phyloP scores from a whole-genome alignment of 2,113 vertebrate genomes.

The Hiodon alosoides region DNA sequence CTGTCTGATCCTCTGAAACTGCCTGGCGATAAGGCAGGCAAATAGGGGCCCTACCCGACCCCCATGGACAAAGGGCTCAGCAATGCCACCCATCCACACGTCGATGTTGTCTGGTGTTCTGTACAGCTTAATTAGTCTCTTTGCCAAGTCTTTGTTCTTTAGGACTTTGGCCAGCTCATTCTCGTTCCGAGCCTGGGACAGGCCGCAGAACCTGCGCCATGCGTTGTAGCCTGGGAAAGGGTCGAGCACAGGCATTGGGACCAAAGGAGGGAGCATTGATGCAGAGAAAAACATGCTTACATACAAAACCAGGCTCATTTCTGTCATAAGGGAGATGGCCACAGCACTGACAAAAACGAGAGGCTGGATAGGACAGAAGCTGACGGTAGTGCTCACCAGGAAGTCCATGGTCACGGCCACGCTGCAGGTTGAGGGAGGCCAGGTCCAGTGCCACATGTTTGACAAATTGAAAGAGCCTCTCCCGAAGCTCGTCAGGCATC shows the following conservation, averaged over 20 bases:
- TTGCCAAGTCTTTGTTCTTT: constrained; percentile 48
- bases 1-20: constrained; percentile 48
- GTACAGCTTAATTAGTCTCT: constrained; percentile 45
- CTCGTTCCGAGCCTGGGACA: constrained; percentile 42
- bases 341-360: too few species aligned
- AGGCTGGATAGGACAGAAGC: background rate
- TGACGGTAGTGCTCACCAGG: constrained; percentile 53
- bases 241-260: background rate
- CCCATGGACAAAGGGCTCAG: constrained; percentile 51
- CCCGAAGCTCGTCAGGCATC: constrained; percentile 69
- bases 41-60: constrained; percentile 63
- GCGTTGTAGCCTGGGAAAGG: constrained; percentile 49
- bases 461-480: constrained; percentile 67
- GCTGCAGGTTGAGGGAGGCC: constrained; percentile 72
- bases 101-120: constrained; percentile 57
- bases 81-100: constrained; percentile 56
- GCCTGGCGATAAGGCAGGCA: constrained; percentile 23
- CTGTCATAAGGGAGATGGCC: too few species aligned
- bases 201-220: constrained; percentile 55
- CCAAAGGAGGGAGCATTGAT: background rate
- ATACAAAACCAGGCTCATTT: too few species aligned
- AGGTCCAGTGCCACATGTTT: constrained; percentile 64
- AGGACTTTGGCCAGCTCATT: constrained; percentile 36
- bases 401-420: constrained; percentile 69
- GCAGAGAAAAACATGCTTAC: too few species aligned